A percentile compares a stretch with the other conserved stretches of the same genome.
phyloP scores from a whole-genome alignment of 2,113 vertebrate species.

The Chinchilla lanigera region DNA sequence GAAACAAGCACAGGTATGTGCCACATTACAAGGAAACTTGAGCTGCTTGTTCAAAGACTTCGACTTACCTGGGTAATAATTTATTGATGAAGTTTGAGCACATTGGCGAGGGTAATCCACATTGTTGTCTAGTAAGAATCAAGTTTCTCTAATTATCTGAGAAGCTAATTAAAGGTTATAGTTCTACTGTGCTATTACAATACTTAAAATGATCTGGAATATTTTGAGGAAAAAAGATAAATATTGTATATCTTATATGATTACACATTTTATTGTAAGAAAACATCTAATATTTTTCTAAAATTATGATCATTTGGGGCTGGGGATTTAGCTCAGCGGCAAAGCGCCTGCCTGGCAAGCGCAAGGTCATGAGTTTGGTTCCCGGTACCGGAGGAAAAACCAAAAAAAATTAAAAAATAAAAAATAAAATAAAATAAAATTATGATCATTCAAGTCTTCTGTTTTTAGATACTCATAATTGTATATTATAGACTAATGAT shows the following conservation, averaged over 20 bases:
- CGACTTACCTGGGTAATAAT: background rate
- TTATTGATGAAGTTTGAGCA: background rate
- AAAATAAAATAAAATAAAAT: no score
- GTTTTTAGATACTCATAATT: background rate
- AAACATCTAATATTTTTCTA: background rate
- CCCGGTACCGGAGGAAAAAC: no score
- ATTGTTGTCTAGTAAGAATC: background rate
- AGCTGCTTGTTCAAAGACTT: background rate
- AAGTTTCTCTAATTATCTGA: background rate
- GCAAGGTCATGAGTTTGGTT: no score
- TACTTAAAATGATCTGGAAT: background rate
- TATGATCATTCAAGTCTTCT: background rate
- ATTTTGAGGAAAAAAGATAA: background rate
- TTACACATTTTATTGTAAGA: background rate
- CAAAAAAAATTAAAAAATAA: no score
- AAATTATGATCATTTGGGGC: slow-evolving; percentile 1
- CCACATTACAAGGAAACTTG: background rate
- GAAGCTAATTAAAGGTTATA: background rate
- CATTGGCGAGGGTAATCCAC: background rate
- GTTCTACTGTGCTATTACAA: background rate
- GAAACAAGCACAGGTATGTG: background rate
- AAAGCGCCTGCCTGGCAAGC: no score
- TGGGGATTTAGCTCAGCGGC: no score
- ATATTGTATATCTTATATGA: background rate
- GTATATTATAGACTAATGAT: background rate